Evolutionary conservation across 2,888 invertebrate species (phyloP), one percentile per base, ranked within the genome.

Genomic region (Crepidodera aurea): DNA sequence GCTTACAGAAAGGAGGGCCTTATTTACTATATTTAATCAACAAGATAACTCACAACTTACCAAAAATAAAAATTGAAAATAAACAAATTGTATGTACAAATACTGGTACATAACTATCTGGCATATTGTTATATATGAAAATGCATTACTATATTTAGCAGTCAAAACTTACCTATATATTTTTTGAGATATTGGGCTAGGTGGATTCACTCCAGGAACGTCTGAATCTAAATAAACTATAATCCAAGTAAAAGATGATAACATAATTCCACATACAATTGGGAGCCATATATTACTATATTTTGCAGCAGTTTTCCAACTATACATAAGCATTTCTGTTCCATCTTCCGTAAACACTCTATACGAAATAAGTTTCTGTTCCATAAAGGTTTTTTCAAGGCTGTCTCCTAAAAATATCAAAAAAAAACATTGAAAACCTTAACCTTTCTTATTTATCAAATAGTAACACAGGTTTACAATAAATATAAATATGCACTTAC

Each of bases 171-270:
- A 84, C 84, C 81, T 81, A 71, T 82, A 82, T 67, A 83, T 84
- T 18, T 78, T 78, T 10, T 84, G 83, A 53, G 85, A 84, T 65
- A 88, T 83, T 15, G 87, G 87, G 42, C 84, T 82, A 2, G 86
- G 86, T 18, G 88, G 87, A 74, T 83, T 81, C 2, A 85, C 75
- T 12, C 88, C 88, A 0, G 88, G 87, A 46, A 84, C 80, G 69
- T 81, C 82, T 61, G 87, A 88, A 75, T 88, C 88, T 69, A 86
- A 80, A 77, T 86, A 88, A 16, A 87, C 83, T 71, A 88, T 83
- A 59, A 82, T 79, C 82, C 86, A 87, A 5, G 84, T 84, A 68
- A 87, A 83, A 68, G 82, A 78, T n/a, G 84, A 82, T 53, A 84
- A 78, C 1, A 82, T 71, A 10, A 84, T 64, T 3, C 87, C 87